Conservation (phyloP, 2,888 invertebrate species). For the Ochlodes sylvanus region DNA sequence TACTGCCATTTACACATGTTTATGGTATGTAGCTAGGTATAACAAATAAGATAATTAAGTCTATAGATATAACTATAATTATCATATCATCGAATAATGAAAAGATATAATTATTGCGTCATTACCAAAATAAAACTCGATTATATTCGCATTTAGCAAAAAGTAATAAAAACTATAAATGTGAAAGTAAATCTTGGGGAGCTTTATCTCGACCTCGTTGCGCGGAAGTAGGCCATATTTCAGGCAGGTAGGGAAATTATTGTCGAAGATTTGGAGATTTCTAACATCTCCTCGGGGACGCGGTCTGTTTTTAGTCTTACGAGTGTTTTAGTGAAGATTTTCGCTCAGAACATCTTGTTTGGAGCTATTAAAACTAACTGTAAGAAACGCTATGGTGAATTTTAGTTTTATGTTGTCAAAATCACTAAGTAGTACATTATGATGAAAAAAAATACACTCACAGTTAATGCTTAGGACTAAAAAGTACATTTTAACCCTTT, state of each 20-base stretch:
- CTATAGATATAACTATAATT: too few species aligned
- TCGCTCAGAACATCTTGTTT: not conserved
- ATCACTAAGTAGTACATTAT: too few species aligned
- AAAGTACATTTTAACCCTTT: too few species aligned
- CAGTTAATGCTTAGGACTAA: too few species aligned
- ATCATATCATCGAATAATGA: too few species aligned
- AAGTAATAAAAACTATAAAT: constrained; percentile 26
- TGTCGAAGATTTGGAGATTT: constrained; percentile 32
- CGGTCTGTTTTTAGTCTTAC: constrained; percentile 21
- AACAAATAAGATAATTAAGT: too few species aligned
- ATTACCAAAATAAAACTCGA: constrained; percentile 8
- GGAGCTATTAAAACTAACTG: not conserved
- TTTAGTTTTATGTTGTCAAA: too few species aligned
- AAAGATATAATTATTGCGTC: not conserved
- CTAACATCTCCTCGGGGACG: constrained; percentile 27
- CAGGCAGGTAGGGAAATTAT: constrained; percentile 36
- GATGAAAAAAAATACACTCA: too few species aligned
- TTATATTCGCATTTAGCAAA: constrained; percentile 2
- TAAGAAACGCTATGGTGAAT: too few species aligned
- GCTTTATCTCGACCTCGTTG: constrained; percentile 33
- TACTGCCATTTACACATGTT: too few species aligned
- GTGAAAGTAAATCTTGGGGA: constrained; percentile 26
- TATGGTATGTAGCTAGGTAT: too few species aligned
- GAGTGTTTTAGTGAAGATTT: constrained; percentile 10
- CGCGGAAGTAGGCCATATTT: constrained; percentile 37